Conservation (phyloP, 2,888 invertebrate species). For the Callimorpha dominula region DNA sequence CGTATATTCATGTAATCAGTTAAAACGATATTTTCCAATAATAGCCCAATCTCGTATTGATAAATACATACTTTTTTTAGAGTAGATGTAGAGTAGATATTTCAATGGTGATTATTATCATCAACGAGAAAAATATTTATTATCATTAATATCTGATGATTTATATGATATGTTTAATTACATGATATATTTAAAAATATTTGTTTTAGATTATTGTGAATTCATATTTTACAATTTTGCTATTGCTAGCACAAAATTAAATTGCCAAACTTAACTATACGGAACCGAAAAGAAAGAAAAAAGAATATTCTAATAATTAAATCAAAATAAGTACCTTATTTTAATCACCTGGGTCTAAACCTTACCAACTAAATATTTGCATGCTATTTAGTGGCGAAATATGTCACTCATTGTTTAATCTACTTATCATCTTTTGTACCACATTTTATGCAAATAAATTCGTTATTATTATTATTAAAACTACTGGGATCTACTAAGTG, state of each 20-base stretch:
- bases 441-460: too few species aligned
- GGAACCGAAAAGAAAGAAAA: too few species aligned
- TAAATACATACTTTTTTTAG: neutral
- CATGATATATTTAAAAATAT: neutral
- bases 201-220: neutral
- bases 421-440: too few species aligned
- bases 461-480: neutral
- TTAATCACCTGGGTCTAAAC: too few species aligned
- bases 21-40: constrained; percentile 21
- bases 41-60: neutral
- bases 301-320: neutral
- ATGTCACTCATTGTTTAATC: too few species aligned
- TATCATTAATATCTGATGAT: too few species aligned
- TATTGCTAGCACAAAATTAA: neutral
- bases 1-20: constrained; percentile 18
- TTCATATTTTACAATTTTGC: neutral
- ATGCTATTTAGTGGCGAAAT: too few species aligned
- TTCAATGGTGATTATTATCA: neutral
- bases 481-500: neutral
- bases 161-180: too few species aligned
- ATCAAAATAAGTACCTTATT: too few species aligned
- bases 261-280: neutral
- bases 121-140: too few species aligned
- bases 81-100: too few species aligned
- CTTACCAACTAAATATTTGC: too few species aligned